Percentiles rank a stretch among this genome's conserved stretches.
Conservation (phyloP, 2,888 invertebrate genomes). For the Tridacna gigas region DNA sequence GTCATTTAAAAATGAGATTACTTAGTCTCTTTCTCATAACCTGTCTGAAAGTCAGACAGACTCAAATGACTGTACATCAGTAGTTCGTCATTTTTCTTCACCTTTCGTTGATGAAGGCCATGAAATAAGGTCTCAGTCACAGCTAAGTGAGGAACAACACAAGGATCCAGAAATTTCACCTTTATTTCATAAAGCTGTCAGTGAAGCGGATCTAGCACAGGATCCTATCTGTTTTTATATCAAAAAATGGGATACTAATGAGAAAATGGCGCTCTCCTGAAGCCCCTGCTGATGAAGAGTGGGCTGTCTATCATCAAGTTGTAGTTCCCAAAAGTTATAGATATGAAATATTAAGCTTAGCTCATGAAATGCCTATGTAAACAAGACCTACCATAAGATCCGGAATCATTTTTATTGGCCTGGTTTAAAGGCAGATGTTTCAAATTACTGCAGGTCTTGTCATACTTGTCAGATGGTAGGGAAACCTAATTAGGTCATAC, state of each 20-base stretch:
- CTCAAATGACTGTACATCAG: background rate
- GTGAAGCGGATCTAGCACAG: constrained; percentile 32
- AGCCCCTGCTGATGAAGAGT: constrained; percentile 50
- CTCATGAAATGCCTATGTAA: constrained; percentile 55
- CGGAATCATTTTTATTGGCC: constrained; percentile 55
- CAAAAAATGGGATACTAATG: constrained; percentile 51
- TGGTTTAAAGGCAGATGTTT: constrained; percentile 39
- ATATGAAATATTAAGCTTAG: constrained; percentile 40
- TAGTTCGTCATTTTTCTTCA: background rate
- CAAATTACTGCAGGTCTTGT: constrained; percentile 35
- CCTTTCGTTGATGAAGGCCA: constrained; percentile 16
- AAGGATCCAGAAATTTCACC: constrained; percentile 49
- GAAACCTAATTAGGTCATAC: constrained; percentile 51
- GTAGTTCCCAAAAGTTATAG: constrained; percentile 48
- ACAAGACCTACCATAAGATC: constrained; percentile 48
- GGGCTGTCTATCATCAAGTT: constrained; percentile 48
- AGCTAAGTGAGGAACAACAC: constrained; percentile 51
- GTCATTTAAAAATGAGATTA: too few species aligned
- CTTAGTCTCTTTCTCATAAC: constrained; percentile 8
- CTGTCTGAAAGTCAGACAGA: constrained; percentile 3
- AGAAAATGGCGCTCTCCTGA: constrained; percentile 57
- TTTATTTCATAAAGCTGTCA: constrained; percentile 40
- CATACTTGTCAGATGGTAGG: constrained; percentile 57
- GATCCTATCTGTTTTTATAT: constrained; percentile 47
- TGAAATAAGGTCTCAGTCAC: constrained; percentile 42